Conservation (phyloP, 2,797 vertebrate genomes). For the Loris lydekkerianus region DNA sequence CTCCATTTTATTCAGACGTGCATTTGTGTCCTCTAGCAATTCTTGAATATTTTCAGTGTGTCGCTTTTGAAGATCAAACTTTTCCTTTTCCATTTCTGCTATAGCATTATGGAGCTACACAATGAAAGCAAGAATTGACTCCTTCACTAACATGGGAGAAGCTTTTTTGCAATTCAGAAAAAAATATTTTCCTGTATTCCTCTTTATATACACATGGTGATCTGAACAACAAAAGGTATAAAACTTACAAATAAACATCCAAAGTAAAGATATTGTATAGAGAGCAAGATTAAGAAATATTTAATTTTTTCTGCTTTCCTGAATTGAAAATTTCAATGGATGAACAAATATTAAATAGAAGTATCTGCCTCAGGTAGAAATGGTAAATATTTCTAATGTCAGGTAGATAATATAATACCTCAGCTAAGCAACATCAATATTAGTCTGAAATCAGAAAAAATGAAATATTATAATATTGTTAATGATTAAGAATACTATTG, state of each 20-base stretch:
- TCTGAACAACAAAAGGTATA: background rate
- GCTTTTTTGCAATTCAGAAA: conserved; percentile 37
- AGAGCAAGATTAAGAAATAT: background rate
- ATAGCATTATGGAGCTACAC: conserved; percentile 92
- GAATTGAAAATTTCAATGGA: conserved; percentile 18
- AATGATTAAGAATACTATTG: background rate
- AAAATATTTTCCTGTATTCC: background rate
- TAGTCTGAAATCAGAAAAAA: background rate
- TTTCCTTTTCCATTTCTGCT: conserved; percentile 96
- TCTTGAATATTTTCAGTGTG: conserved; percentile 95
- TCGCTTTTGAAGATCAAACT: conserved; percentile 93
- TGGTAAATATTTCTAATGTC: background rate
- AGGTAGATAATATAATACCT: background rate
- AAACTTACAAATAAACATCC: background rate
- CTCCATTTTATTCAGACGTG: conserved; percentile 94
- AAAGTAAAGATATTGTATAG: conserved; percentile 10
- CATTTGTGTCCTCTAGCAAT: conserved; percentile 94
- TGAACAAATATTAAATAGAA: conserved; percentile 8
- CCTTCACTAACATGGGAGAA: background rate
- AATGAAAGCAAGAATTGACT: background rate
- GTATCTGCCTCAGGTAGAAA: background rate
- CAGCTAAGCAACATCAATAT: background rate
- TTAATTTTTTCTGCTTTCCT: conserved; percentile 34
- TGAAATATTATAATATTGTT: background rate
- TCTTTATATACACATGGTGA: background rate